Evolutionary conservation across 2,113 vertebrate species (phyloP).

Genomic region (Tragelaphus buxtoni): DNA sequence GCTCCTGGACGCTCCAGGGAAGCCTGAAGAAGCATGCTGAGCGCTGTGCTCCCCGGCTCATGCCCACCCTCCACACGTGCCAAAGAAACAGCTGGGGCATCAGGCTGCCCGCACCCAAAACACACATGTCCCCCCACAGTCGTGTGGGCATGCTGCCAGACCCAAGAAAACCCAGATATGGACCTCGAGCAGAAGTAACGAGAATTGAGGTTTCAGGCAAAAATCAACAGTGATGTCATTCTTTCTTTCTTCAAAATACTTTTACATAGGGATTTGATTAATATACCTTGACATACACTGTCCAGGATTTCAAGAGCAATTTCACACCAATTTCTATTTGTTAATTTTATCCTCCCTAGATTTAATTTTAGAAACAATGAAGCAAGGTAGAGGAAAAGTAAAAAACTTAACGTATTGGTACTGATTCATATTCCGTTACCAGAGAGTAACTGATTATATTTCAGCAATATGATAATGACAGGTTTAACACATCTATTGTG

Average conservation of each 20-base stretch:
- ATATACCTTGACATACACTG: neutral
- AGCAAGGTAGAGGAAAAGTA: neutral
- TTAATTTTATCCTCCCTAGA: neutral
- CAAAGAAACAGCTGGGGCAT: neutral
- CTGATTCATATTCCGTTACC: slow-evolving; percentile 26
- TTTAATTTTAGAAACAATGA: slow-evolving; percentile 11
- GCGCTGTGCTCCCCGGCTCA: neutral
- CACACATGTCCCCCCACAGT: neutral
- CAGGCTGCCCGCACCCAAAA: neutral
- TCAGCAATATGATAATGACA: neutral
- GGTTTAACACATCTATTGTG: neutral
- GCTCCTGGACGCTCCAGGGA: neutral
- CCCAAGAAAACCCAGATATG: neutral
- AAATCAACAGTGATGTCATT: neutral
- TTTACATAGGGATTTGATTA: neutral
- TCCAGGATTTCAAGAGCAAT: slow-evolving; percentile 1
- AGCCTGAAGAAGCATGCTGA: neutral
- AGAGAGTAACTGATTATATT: neutral
- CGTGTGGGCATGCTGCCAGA: neutral
- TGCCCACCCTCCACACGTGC: too few relatives aligned
- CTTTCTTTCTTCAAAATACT: neutral
- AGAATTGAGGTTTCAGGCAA: neutral
- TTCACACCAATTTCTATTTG: neutral
- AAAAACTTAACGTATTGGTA: neutral
- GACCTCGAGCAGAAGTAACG: neutral